Conservation (phyloP, 2,113 vertebrate species). For the Hemiscyllium ocellatum region DNA sequence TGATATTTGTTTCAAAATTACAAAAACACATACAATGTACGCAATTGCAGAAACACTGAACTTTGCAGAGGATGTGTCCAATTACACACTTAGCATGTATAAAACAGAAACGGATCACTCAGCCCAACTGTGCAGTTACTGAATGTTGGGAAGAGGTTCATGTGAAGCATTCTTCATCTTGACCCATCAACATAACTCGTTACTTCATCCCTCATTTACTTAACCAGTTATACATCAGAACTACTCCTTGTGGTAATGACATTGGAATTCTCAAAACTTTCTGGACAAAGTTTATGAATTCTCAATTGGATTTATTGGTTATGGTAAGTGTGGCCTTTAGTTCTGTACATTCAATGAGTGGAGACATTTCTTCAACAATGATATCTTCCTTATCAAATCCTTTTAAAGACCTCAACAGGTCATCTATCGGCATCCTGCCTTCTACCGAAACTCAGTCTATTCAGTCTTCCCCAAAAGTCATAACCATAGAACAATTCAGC, state of each 20-base stretch:
- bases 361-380: background rate
- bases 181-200: background rate
- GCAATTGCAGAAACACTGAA: background rate
- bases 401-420: background rate
- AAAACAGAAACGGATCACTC: background rate
- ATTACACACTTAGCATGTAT: background rate
- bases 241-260: background rate
- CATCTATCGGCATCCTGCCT: background rate
- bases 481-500: background rate
- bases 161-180: background rate
- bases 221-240: background rate
- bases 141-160: background rate
- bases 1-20: background rate
- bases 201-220: background rate
- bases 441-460: background rate
- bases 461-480: background rate
- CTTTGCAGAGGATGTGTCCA: background rate
- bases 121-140: background rate
- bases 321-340: background rate
- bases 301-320: too few relatives aligned
- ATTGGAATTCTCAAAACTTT: background rate
- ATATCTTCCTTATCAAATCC: background rate
- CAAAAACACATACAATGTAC: background rate
- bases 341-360: background rate
- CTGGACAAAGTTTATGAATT: background rate